These are phyloP conservation scores for Geotrupes spiniger DNA, from an alignment of 2,888 invertebrate genomes.

Conservation along the genomic window DNA sequence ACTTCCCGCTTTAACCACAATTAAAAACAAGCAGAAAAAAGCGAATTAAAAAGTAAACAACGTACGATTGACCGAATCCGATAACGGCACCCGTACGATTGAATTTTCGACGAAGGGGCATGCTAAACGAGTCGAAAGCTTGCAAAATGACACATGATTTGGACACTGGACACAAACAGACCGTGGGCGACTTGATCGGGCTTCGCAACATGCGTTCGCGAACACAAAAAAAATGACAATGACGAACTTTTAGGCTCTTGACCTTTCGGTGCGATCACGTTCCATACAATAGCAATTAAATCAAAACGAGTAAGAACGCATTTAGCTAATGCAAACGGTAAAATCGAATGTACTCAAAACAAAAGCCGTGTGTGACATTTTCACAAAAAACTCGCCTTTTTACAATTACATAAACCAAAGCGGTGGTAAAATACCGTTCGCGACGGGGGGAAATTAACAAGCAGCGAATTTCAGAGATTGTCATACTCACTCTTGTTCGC, in stretches of 20 bases:
- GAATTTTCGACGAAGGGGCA: background rate
- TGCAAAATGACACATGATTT: constrained; percentile 19
- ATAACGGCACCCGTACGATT: constrained; percentile 2
- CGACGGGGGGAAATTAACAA: background rate
- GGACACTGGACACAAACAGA: background rate
- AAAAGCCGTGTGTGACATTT: no score
- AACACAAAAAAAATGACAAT: background rate
- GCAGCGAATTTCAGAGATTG: background rate
- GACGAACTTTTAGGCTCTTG: constrained; percentile 11
- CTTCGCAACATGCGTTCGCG: background rate
- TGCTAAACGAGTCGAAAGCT: background rate
- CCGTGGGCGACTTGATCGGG: no score
- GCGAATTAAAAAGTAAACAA: background rate
- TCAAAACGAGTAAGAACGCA: no score
- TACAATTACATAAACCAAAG: background rate
- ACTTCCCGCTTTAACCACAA: background rate
- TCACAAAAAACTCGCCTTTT: background rate
- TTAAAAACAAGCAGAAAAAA: background rate
- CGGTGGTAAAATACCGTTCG: background rate
- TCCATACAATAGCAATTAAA: no score
- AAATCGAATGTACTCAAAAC: no score
- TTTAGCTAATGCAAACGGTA: no score
- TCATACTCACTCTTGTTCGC: constrained; percentile 47
- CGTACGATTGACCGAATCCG: constrained; percentile 23
- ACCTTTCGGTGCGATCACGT: constrained; percentile 4